Conservation (phyloP, 2,888 invertebrate species). For the Zhuqinia jingwanae region DNA sequence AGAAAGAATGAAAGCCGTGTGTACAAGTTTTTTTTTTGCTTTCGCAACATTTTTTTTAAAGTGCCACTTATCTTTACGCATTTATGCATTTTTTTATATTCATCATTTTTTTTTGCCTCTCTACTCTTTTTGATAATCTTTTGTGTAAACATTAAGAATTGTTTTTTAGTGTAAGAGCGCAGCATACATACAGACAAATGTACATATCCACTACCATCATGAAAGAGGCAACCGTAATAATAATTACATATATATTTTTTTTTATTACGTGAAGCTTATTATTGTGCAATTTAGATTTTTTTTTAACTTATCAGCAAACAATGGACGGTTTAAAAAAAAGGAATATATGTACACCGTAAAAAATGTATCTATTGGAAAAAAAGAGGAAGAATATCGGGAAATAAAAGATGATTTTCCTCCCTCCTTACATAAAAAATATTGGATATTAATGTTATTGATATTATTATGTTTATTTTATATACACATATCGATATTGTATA, state of each 20-base stretch:
- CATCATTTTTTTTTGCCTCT: conserved; percentile 4
- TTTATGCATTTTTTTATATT: neutral
- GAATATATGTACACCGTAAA: too few species aligned
- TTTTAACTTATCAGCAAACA: too few species aligned
- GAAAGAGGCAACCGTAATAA: too few species aligned
- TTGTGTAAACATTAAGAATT: conserved; percentile 2
- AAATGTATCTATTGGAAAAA: too few species aligned
- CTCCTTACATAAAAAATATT: neutral
- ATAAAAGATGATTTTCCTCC: neutral
- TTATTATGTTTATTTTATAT: neutral
- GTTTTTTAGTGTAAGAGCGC: neutral
- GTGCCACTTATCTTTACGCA: conserved; percentile 4
- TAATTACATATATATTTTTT: too few species aligned
- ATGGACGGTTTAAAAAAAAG: too few species aligned
- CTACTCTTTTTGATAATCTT: neutral
- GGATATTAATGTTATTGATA: neutral
- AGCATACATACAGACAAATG: too few species aligned
- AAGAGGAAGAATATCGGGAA: neutral
- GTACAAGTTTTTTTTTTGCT: too few species aligned
- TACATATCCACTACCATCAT: too few species aligned
- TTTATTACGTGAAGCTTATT: too few species aligned
- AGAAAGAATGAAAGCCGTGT: neutral
- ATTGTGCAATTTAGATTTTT: too few species aligned
- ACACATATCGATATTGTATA: neutral
- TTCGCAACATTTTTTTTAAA: conserved; percentile 10